Percentiles rank a stretch among this genome's conserved stretches.
phyloP scores from a whole-genome alignment of 2,888 invertebrate genomes.

The Rutpela maculata region DNA sequence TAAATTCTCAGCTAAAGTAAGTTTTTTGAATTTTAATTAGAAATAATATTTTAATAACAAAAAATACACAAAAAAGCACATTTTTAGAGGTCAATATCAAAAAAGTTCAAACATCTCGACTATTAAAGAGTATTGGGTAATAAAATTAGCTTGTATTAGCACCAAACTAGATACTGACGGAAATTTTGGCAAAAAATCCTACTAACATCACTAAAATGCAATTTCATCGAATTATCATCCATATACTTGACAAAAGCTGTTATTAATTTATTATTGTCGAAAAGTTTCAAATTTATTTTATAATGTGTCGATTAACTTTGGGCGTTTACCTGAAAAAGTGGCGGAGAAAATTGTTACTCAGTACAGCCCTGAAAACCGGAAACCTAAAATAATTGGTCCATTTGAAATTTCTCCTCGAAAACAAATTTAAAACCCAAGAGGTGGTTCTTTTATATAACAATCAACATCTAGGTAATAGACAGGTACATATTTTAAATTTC shows the following conservation, averaged over 20 bases:
- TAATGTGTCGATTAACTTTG: neutral
- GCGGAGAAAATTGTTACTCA: neutral
- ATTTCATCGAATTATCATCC: neutral
- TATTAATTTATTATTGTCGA: conserved; percentile 13
- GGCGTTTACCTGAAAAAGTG: neutral
- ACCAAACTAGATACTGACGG: too few relatives aligned
- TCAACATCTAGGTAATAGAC: conserved; percentile 18
- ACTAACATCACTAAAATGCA: neutral
- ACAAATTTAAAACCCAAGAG: conserved; percentile 1
- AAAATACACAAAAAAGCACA: too few relatives aligned
- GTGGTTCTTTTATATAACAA: neutral
- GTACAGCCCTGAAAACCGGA: neutral
- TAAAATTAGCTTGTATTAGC: too few relatives aligned
- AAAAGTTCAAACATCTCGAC: too few relatives aligned
- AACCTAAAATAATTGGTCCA: conserved; percentile 26
- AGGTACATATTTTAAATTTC: conserved; percentile 20
- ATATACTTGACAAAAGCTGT: neutral
- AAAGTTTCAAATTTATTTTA: neutral
- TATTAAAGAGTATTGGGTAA: too few relatives aligned
- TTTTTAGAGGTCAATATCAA: too few relatives aligned
- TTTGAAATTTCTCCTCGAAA: conserved; percentile 1
- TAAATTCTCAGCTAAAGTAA: too few relatives aligned
- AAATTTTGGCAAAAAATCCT: too few relatives aligned
- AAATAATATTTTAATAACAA: too few relatives aligned
- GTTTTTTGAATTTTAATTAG: too few relatives aligned